Conservation (phyloP, 2,113 vertebrate species). For the Charadrius vociferus region DNA sequence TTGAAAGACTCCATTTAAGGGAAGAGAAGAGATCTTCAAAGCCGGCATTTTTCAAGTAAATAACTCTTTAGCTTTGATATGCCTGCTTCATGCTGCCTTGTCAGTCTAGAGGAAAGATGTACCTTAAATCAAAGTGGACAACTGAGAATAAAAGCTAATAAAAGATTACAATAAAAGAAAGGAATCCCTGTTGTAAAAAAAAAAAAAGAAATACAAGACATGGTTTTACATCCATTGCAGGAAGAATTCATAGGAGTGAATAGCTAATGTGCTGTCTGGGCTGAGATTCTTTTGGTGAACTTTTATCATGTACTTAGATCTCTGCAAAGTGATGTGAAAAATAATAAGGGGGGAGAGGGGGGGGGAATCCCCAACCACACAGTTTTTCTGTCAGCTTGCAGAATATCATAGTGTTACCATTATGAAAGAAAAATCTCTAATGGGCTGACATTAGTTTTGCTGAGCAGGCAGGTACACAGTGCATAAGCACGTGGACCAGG, state of each 20-base stretch:
- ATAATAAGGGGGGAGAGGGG: not conserved
- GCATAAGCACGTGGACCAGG: not conserved
- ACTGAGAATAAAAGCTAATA: slow-evolving; percentile 51
- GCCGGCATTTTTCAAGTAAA: slow-evolving; percentile 47
- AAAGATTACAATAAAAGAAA: slow-evolving; percentile 37
- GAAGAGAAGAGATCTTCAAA: slow-evolving; percentile 23
- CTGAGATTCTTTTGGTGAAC: not conserved
- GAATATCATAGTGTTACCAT: not conserved
- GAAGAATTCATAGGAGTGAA: not conserved
- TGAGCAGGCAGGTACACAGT: not conserved
- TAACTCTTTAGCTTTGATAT: slow-evolving; percentile 62
- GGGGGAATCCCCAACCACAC: not conserved
- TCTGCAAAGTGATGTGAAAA: not conserved
- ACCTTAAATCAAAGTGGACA: slow-evolving; percentile 58
- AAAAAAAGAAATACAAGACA: not conserved
- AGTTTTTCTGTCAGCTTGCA: not conserved
- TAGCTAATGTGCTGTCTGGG: not conserved
- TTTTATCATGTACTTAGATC: not conserved
- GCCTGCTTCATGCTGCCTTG: slow-evolving; percentile 25
- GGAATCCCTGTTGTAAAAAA: not conserved
- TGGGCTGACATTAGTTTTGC: not conserved
- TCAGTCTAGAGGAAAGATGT: slow-evolving; percentile 23
- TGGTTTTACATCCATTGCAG: not conserved
- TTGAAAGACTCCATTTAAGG: slow-evolving; percentile 34
- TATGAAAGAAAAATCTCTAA: not conserved